phyloP scores from a whole-genome alignment of 2,113 vertebrate species.

The Mohoua ochrocephala region DNA sequence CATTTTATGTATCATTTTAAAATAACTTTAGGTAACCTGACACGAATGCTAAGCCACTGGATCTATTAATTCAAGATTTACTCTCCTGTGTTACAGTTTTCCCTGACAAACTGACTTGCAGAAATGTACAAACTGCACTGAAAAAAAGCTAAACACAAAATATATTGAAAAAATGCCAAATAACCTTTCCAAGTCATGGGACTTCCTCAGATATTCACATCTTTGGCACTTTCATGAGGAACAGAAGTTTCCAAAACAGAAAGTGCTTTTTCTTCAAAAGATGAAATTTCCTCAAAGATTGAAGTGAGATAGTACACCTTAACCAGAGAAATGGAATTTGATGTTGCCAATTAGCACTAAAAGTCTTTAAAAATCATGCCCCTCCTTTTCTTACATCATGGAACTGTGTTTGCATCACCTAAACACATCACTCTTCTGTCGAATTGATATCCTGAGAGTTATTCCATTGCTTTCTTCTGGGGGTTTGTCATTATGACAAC shows the following conservation, averaged over 20 bases:
- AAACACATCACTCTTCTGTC: background rate
- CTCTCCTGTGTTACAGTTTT: background rate
- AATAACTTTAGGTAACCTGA: slow-evolving; percentile 36
- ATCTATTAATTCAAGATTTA: slow-evolving; percentile 27
- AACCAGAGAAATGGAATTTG: background rate
- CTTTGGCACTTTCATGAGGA: background rate
- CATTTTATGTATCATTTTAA: slow-evolving; percentile 51
- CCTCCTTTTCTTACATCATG: background rate
- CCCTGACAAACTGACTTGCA: slow-evolving; percentile 1
- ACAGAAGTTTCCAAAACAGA: background rate
- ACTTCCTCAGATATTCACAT: background rate
- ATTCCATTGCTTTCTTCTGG: background rate
- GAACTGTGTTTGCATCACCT: background rate
- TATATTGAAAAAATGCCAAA: background rate
- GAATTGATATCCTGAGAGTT: background rate
- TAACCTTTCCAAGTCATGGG: background rate
- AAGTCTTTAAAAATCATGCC: background rate
- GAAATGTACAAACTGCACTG: background rate
- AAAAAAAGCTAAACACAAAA: background rate
- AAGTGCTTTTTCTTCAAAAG: background rate
- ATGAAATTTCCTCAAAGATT: background rate
- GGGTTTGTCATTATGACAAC: background rate
- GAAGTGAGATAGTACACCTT: background rate
- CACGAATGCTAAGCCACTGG: background rate
- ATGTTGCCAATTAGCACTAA: background rate